Evolutionary conservation across 2,888 invertebrate genomes (phyloP).

Genomic region (Lepetodrilus schrolli): DNA sequence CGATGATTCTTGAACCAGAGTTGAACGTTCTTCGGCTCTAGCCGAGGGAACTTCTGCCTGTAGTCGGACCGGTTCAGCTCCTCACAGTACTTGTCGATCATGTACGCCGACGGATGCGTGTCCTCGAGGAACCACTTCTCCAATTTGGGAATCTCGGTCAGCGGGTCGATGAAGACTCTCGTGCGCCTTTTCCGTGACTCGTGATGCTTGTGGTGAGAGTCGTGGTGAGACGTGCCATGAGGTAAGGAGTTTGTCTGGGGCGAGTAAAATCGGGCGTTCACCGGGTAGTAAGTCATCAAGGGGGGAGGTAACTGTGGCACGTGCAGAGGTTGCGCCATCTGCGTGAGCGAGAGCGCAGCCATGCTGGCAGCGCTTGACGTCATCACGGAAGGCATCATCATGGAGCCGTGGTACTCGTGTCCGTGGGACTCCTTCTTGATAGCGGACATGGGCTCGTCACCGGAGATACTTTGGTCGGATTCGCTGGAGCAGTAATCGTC

Average conservation of each 20-base stretch:
- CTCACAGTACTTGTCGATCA: constrained; percentile 97
- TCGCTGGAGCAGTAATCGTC: constrained; percentile 39
- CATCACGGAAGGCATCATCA: not conserved
- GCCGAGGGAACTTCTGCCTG: constrained; percentile 96
- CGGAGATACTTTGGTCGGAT: constrained; percentile 22
- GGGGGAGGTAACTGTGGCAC: constrained; percentile 68
- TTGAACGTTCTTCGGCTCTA: constrained; percentile 99
- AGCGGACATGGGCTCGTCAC: not conserved
- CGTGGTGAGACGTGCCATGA: constrained; percentile 27
- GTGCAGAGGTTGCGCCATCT: constrained; percentile 58
- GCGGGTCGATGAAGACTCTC: constrained; percentile 98
- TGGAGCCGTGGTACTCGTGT: not conserved
- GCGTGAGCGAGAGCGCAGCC: constrained; percentile 47
- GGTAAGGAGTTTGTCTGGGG: constrained; percentile 57
- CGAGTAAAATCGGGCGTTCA: constrained; percentile 64
- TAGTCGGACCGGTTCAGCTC: constrained; percentile 97
- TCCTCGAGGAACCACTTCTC: constrained; percentile 94
- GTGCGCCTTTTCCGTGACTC: constrained; percentile 86
- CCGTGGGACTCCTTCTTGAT: constrained; percentile 11
- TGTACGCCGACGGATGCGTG: constrained; percentile 97
- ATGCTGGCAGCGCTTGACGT: constrained; percentile 42
- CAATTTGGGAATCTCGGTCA: constrained; percentile 88
- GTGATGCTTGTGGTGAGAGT: constrained; percentile 35
- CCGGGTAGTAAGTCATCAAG: constrained; percentile 65
- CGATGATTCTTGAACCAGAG: constrained; percentile 99